phyloP scores from a whole-genome alignment of 1,140 invertebrate genomes.

The Gryllus bimaculatus region DNA sequence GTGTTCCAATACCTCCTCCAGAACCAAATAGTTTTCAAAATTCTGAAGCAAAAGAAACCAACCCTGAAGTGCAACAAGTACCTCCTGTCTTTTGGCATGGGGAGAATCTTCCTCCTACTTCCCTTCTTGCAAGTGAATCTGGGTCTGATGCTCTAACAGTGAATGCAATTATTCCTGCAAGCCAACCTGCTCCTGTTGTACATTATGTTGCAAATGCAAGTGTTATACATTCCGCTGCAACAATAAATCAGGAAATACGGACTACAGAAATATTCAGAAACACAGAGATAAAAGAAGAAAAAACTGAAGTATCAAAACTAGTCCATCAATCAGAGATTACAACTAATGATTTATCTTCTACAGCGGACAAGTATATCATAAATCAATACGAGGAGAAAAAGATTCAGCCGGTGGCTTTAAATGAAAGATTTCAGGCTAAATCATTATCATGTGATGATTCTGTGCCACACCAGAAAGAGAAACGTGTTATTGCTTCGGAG shows the following conservation, averaged over 20 bases:
- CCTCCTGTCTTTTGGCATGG: neutral
- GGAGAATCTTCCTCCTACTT: neutral
- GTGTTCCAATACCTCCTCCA: neutral
- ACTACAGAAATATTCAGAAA: conserved; percentile 17
- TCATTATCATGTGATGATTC: neutral
- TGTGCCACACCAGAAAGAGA: conserved; percentile 34
- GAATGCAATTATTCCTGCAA: neutral
- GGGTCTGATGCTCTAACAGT: neutral
- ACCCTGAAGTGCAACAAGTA: neutral
- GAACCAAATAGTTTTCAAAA: neutral
- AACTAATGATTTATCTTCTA: no score
- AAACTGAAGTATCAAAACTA: conserved; percentile 10
- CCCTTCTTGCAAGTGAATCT: neutral
- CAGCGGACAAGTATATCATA: no score
- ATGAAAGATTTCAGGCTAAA: neutral
- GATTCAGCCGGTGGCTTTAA: no score
- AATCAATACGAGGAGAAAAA: no score
- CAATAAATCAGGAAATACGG: conserved; percentile 10
- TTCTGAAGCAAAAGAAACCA: neutral
- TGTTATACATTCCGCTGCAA: conserved; percentile 18
- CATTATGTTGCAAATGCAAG: conserved; percentile 29
- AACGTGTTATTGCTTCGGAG: conserved; percentile 34
- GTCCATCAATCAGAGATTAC: neutral
- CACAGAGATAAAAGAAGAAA: conserved; percentile 18
- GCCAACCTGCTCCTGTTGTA: conserved; percentile 24